These are phyloP conservation scores for Tromatobia lineatoria DNA, from an alignment of 2,888 invertebrate species.

Conservation along the genomic window DNA sequence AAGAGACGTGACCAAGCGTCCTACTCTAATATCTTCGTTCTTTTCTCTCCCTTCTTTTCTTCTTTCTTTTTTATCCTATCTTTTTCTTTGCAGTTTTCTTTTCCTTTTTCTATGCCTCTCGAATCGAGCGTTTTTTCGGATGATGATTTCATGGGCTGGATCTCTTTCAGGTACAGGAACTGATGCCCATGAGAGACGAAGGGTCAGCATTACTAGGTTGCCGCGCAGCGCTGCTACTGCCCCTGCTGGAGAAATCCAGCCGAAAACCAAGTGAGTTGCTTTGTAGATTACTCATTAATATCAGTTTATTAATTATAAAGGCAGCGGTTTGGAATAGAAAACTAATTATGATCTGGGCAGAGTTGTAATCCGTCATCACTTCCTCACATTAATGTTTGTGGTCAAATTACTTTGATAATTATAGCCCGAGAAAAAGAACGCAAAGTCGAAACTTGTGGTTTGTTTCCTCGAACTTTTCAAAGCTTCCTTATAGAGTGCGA, in stretches of 20 bases:
- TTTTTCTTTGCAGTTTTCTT: slow-evolving; percentile 31
- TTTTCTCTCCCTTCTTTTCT: slow-evolving; percentile 50
- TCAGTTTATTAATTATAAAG: not conserved
- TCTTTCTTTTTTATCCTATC: not conserved
- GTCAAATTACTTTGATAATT: too few species aligned
- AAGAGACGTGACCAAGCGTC: slow-evolving; percentile 41
- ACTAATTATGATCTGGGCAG: slow-evolving; percentile 28
- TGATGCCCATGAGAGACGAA: slow-evolving; percentile 82
- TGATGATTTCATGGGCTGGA: slow-evolving; percentile 55
- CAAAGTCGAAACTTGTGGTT: too few species aligned
- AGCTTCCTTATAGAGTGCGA: too few species aligned
- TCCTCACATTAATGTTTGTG: too few species aligned
- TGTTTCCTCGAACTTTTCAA: too few species aligned
- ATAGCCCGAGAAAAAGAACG: too few species aligned
- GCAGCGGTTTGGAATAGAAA: not conserved
- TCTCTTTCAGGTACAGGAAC: slow-evolving; percentile 83
- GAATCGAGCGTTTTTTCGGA: slow-evolving; percentile 32
- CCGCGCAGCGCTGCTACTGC: slow-evolving; percentile 79
- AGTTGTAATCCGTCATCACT: too few species aligned
- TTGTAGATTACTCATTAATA: slow-evolving; percentile 30
- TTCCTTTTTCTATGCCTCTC: slow-evolving; percentile 25
- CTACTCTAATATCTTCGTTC: slow-evolving; percentile 36
- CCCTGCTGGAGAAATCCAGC: slow-evolving; percentile 81
- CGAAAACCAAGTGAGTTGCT: slow-evolving; percentile 84
- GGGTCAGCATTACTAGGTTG: slow-evolving; percentile 83